Evolutionary conservation across 2,797 vertebrate species (phyloP), one percentile per base, ranked within the genome.

Genomic region (Hippoglossus hippoglossus): DNA sequence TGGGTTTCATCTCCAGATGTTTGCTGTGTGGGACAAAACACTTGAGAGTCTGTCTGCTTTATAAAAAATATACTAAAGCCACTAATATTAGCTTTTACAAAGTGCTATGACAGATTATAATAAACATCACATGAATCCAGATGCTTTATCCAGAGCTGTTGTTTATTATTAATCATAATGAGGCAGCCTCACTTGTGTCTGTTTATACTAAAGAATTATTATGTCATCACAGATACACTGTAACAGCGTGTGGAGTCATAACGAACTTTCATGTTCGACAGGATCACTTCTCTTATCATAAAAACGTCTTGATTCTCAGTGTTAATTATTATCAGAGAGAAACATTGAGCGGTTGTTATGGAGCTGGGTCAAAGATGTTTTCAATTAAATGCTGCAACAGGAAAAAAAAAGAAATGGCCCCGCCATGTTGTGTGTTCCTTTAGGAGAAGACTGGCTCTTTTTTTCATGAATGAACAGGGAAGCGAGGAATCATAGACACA

Each of bases 371-470:
- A 28, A 82, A 72, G 57, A 91, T 96, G 95, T 96, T 96, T 96
- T 94, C 92, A 96, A 94, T 95, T 95, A 83, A 96, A 95, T 93
- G 93, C 94, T 94, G 93, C 93, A 94, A 61, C 9, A 28, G 6
- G 4, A 13, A 18, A 26, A 10, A 13, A 22, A 34, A 21, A 65
- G n/a, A 96, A 95, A 77, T 51, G 62, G 94, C 95, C 94, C 94
- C 96, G 95, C 93, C 87, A 94, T 94, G 94, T 96, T 96, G 93
- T 95, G 92, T 91, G 84, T 87, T 92, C 87, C 90, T 94, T 90
- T 84, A 92, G 90, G 88, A 87, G 81, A 86, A 80, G 58, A 77
- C 79, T 56, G 82, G 86, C 73, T 16, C 1, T 21, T 49, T 65
- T 59, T 84, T 84, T 96, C 92, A 94, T 96, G 95, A 96, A 96